These are phyloP conservation scores for Bradynema listronoti DNA, from an alignment of 1,140 invertebrate genomes.

Conservation along the genomic window DNA sequence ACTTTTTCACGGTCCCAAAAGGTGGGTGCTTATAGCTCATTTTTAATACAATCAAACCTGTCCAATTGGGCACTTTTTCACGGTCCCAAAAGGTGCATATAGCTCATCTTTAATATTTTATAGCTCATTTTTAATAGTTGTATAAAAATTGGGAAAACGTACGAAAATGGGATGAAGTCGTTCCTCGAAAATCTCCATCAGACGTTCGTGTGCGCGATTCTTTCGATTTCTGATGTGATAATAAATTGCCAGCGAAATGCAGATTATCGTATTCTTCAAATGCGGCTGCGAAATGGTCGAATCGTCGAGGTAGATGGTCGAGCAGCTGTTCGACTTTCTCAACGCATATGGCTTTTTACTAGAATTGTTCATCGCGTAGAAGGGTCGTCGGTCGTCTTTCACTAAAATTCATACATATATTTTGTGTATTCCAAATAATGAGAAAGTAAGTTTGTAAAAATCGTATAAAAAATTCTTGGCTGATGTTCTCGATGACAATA, in stretches of 20 bases:
- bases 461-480: too few species aligned
- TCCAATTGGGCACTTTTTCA: too few species aligned
- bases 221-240: constrained; percentile 97
- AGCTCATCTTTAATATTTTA: too few species aligned
- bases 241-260: constrained; percentile 94
- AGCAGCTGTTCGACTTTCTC: constrained; percentile 93
- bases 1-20: too few species aligned
- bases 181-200: constrained; percentile 97
- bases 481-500: too few species aligned
- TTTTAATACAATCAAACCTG: too few species aligned
- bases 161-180: constrained; percentile 86
- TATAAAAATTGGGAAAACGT: constrained; percentile 39
- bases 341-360: constrained; percentile 32
- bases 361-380: constrained; percentile 61
- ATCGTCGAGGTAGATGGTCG: constrained; percentile 94
- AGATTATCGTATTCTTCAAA: constrained; percentile 97
- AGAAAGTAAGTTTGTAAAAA: background rate
- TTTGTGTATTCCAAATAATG: too few species aligned
- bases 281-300: constrained; percentile 98
- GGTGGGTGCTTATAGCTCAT: too few species aligned
- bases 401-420: constrained; percentile 33
- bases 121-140: background rate
- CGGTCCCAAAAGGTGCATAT: too few species aligned
- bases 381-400: constrained; percentile 46
- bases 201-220: constrained; percentile 66